Evolutionary conservation across 2,888 invertebrate genomes (phyloP), one percentile per base, ranked within the genome.

Genomic region (Platycnemis pennipes): DNA sequence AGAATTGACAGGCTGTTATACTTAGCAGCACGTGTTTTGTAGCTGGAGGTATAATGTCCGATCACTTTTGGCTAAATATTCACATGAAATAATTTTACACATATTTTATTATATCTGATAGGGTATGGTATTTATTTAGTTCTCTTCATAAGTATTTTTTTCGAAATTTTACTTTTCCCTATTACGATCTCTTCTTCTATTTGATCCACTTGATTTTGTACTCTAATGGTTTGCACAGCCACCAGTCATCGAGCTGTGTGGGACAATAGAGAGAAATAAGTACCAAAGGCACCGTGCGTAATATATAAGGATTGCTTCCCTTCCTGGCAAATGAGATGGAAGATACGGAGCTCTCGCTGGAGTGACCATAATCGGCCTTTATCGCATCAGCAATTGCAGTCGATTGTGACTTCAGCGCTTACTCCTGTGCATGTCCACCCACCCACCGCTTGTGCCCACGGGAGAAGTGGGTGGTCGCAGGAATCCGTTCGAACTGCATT

Each of bases 311-410:
- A 89, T 53, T 89, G 31, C 19, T 53, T 31, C 53, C 37, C 22
- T 89, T 89, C 37, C 5, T 56, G 31, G 53, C 89, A 53, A 53
- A 89, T 89, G 88, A 89, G 56, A 89, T 89, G 42, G 42, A 56
- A 53, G 56, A 89, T 89, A 56, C 2, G 37, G 56, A 37, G 37
- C 53, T 56, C 49, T 89, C 42, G 22, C 31, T 8, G 56, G 26
- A 63, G 56, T 56, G 42, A 53, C 89, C 42, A 89, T 89, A 56
- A 89, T 56, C 31, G 88, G 89, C 5, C 31, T 56, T 89, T 89
- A 89, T 89, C 89, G 89, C 56, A 42, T 53, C 89, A 56, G 89
- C 49, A 53, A 56, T 89, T 89, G 89, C 53, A 89, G 89, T 89
- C 89, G 56, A 53, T 56, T 19, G 53, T n/a, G 88, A 89, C 42